Conservation (phyloP, 2,797 vertebrate species). For the Anas flavirostris region DNA sequence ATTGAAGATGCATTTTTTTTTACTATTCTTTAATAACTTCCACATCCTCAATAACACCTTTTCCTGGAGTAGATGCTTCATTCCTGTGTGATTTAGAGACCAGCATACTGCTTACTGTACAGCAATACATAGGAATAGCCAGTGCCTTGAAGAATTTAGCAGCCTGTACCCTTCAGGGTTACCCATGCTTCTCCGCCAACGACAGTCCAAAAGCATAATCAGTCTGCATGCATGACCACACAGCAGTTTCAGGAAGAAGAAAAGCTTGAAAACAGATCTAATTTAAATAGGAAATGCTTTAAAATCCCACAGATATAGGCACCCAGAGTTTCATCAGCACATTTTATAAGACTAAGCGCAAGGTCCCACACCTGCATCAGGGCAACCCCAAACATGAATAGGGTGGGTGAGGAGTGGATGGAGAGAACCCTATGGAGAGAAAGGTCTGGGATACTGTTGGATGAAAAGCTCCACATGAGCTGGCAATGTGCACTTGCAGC, state of each 20-base stretch:
- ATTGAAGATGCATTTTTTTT: not conserved
- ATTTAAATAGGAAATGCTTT: not conserved
- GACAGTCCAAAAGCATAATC: not conserved
- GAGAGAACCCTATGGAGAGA: not conserved
- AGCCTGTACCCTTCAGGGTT: not conserved
- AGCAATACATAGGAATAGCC: not conserved
- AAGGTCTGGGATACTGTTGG: not conserved
- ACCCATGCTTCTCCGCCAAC: too few relatives aligned
- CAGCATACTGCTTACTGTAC: not conserved
- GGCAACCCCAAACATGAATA: not conserved
- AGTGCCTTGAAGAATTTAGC: not conserved
- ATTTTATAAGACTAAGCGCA: not conserved
- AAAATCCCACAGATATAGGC: not conserved
- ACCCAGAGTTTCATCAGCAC: fast-evolving
- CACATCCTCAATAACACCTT: not conserved
- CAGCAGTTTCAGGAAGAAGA: not conserved
- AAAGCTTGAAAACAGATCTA: not conserved
- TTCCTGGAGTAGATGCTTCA: not conserved
- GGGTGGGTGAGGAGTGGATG: too few relatives aligned
- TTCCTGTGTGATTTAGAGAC: fast-evolving
- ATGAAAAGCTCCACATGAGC: not conserved
- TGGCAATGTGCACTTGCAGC: not conserved
- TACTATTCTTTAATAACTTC: not conserved
- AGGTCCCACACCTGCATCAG: not conserved
- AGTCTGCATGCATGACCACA: not conserved